A percentile compares a stretch with the other conserved stretches of the same genome.
Evolutionary conservation across 2,797 vertebrate genomes (phyloP).

Genomic region (Momotus momota): DNA sequence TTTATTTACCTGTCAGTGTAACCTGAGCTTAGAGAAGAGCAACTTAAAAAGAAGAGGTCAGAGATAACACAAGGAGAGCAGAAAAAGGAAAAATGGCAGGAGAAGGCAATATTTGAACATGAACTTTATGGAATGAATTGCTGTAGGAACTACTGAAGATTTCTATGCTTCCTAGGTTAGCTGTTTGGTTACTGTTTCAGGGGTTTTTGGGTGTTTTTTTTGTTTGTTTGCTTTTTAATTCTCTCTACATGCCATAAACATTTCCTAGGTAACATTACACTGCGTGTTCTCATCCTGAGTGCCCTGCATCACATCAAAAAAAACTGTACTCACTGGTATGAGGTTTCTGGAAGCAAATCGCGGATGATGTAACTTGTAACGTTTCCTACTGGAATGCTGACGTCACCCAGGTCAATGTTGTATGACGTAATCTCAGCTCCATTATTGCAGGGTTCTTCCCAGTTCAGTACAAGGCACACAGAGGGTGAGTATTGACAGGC

Average conservation of each 20-base stretch:
- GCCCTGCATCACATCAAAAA: rapidly evolving
- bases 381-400: constrained; percentile 83
- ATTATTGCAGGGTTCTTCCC: constrained; percentile 94
- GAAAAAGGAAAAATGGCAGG: rapidly evolving
- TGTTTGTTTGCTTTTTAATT: not conserved
- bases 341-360: constrained; percentile 92
- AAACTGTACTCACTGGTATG: constrained; percentile 86
- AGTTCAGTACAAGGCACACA: constrained; percentile 92
- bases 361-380: constrained; percentile 84
- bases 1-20: not conserved
- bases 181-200: rapidly evolving
- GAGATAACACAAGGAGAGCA: not conserved
- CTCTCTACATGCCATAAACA: rapidly evolving
- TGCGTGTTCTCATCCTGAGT: not conserved
- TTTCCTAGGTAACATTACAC: not conserved
- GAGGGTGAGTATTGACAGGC: constrained; percentile 82
- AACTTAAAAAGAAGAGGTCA: not conserved
- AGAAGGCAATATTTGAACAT: not conserved
- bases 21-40: not conserved
- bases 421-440: constrained; percentile 92
- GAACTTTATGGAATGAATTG: not conserved
- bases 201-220: not conserved
- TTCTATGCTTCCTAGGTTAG: not conserved
- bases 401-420: constrained; percentile 87
- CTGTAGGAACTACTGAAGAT: not conserved